A percentile compares a stretch with the other conserved stretches of the same genome.
Evolutionary conservation across 2,888 invertebrate genomes (phyloP).

Genomic region (Orthonychiurus folsomi): DNA sequence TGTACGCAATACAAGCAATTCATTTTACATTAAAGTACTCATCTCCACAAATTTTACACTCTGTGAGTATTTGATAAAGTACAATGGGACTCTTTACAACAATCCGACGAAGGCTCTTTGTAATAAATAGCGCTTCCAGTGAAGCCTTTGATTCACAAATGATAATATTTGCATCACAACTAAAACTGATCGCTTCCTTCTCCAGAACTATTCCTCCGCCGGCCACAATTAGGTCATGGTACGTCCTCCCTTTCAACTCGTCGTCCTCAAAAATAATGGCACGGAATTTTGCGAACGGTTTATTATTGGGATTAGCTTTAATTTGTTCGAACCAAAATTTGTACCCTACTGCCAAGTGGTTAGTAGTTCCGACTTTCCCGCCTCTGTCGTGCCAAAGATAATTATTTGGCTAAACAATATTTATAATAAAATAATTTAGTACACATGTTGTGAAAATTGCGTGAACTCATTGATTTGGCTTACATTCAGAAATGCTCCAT

Average conservation of each 20-base stretch:
- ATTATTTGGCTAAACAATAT: slow-evolving; percentile 55
- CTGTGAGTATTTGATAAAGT: no score
- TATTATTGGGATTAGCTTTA: slow-evolving; percentile 4
- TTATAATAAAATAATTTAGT: no score
- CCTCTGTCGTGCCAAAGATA: slow-evolving; percentile 69
- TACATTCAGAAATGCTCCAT: slow-evolving; percentile 49
- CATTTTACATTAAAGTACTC: no score
- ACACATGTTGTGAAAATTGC: no score
- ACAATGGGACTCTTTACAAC: no score
- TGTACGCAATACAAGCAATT: no score
- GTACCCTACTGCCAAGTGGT: no score
- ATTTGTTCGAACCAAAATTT: background rate
- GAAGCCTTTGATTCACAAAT: slow-evolving; percentile 20
- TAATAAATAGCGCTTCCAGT: no score
- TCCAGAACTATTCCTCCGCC: slow-evolving; percentile 1
- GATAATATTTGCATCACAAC: slow-evolving; percentile 46
- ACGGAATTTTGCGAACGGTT: background rate
- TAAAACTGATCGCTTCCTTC: slow-evolving; percentile 48
- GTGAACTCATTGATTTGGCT: no score
- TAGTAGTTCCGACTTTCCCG: slow-evolving; percentile 54
- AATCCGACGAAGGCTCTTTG: no score
- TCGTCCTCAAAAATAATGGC: background rate
- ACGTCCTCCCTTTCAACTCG: background rate
- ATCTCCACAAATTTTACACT: no score
- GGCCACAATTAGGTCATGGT: background rate